A percentile compares a stretch with the other conserved stretches of the same genome.
These are phyloP conservation scores for Geococcyx californianus DNA, from an alignment of 2,113 vertebrate species.

Conservation along the genomic window DNA sequence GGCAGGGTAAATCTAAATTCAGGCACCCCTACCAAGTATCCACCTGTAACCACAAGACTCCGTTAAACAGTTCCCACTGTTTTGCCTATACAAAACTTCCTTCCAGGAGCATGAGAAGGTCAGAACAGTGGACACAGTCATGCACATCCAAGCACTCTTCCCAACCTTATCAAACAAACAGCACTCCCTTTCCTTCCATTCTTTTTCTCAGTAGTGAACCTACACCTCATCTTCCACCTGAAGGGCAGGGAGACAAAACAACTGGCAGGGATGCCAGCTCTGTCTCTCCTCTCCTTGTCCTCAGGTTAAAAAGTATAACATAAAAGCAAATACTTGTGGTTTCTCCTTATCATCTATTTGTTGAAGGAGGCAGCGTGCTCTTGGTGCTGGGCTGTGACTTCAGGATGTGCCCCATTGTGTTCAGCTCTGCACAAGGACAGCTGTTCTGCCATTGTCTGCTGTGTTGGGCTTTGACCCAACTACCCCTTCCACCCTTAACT, in stretches of 20 bases:
- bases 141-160: neutral
- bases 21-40: neutral
- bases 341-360: neutral
- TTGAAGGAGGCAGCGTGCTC: neutral
- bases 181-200: neutral
- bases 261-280: neutral
- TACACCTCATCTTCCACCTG: neutral
- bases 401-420: fast-evolving
- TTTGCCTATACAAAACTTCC: neutral
- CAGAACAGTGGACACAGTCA: neutral
- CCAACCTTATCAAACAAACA: neutral
- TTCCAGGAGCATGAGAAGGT: neutral
- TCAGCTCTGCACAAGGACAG: neutral
- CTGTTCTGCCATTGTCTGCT: neutral
- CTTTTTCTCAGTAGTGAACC: neutral
- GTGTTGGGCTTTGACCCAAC: fast-evolving
- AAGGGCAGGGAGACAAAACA: neutral
- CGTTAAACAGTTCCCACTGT: neutral
- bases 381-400: neutral
- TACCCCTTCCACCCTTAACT: neutral
- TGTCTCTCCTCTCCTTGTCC: neutral
- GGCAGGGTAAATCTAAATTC: neutral
- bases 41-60: neutral
- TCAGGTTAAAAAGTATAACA: neutral
- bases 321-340: neutral